phyloP scores from a whole-genome alignment of 92 coral and sea anemone species.

The Parazoanthus swiftii region DNA sequence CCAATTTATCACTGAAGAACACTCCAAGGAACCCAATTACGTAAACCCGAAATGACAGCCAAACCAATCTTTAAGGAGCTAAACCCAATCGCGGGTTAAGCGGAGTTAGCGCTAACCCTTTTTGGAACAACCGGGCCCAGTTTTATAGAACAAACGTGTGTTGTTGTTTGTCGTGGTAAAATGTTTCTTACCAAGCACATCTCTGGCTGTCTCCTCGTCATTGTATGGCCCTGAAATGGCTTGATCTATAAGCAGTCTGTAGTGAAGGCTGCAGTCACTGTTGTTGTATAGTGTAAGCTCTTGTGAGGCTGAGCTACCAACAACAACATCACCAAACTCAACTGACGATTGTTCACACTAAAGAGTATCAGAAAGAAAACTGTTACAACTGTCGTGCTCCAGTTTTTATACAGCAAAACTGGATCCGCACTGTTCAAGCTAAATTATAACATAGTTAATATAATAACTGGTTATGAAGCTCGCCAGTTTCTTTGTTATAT shows the following conservation, averaged over 20 bases:
- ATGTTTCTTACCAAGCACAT: constrained; percentile 63
- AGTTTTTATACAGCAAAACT: not conserved
- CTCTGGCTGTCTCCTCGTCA: constrained; percentile 76
- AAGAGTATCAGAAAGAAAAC: not conserved
- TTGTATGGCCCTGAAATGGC: constrained; percentile 73
- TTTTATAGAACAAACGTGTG: not conserved
- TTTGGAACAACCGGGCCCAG: not conserved
- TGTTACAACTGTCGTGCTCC: not conserved
- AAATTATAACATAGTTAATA: no score
- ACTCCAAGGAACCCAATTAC: no score
- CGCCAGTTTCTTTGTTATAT: no score
- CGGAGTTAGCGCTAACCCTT: no score
- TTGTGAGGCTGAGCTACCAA: constrained; percentile 77
- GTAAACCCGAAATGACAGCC: no score
- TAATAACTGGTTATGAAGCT: no score
- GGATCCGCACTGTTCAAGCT: not conserved
- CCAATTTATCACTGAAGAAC: no score
- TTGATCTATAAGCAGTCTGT: constrained; percentile 65
- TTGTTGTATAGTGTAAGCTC: constrained; percentile 83
- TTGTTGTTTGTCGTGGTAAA: not conserved
- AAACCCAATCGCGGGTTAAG: no score
- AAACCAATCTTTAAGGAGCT: no score
- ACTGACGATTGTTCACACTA: constrained; percentile 77
- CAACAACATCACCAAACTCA: constrained; percentile 79
- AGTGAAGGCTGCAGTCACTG: constrained; percentile 94